Evolutionary conservation across 2,797 vertebrate species (phyloP).

Genomic region (Poeciliopsis presidionis): DNA sequence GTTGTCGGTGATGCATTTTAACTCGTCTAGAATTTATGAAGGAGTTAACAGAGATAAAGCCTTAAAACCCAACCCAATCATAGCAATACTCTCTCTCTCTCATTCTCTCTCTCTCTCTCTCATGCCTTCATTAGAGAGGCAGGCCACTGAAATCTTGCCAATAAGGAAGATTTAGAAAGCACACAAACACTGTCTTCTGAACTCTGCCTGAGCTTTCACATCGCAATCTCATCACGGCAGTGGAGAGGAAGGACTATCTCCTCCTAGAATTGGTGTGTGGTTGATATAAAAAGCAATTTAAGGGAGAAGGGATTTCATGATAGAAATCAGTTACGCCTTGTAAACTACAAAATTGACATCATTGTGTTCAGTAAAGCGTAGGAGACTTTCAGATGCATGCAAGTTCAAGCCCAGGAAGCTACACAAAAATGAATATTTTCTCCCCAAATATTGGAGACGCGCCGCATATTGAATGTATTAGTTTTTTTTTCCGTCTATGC

Average conservation of each 20-base stretch:
- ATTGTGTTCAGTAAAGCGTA: slow-evolving; percentile 2
- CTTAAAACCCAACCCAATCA: not conserved
- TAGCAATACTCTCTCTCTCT: not conserved
- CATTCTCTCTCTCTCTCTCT: not conserved
- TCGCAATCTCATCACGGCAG: not conserved
- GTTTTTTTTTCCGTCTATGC: not conserved
- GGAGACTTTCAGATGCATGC: not conserved
- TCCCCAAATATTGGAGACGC: not conserved
- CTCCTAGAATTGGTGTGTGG: not conserved
- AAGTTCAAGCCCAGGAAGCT: not conserved
- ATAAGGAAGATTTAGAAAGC: not conserved
- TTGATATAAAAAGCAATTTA: slow-evolving; percentile 6
- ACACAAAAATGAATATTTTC: not conserved
- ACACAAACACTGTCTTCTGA: slow-evolving; percentile 1
- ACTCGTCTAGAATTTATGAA: not conserved
- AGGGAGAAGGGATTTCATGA: slow-evolving; percentile 6
- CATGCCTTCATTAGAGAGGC: not conserved
- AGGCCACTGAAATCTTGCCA: not conserved
- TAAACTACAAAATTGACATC: slow-evolving; percentile 13
- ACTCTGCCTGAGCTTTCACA: not conserved
- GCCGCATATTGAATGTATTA: not conserved
- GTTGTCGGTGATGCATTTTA: not conserved
- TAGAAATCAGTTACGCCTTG: slow-evolving; percentile 11
- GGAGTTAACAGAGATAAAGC: not conserved
- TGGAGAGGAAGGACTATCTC: not conserved